Base-by-base conservation (phyloP, 1,140 invertebrate genomes). In the Aphidius ervi region DNA sequence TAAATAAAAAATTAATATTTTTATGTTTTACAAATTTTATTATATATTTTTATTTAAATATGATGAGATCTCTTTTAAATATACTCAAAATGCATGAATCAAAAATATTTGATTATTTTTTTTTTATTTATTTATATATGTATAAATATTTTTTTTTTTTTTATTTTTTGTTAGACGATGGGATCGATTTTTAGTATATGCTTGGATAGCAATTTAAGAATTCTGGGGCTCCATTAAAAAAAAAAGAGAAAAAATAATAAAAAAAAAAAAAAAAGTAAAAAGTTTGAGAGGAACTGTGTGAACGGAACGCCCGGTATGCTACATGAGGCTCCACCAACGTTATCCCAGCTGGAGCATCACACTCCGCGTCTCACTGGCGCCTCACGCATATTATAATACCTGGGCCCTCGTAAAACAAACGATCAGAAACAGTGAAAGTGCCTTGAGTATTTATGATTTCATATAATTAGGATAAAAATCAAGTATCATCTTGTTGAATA, bases 341-440 rank as follows among this genome's bases (percentile, higher is more conserved):
- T 54, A 54, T 54, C 52, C 52, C 52, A 56, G 54, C 54, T 54
- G 40, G 54, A 62, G 56, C 54, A 62, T 62, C 54, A 52, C 47
- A 42, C 10, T 41, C 10, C 48, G 53, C 60, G 60, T 62, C 60
- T 62, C 45, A 55, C 53, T 62, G 60, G 60, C 60, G 60, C 60
- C 60, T 57, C 48, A 53, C 55, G 42, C 47, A 57, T 56, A 57
- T 62, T 62, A 48, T 56, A 57, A 54, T 49, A 54, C 53, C 54
- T 40, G 55, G 54, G 23, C 53, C 57, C 60, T 57, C 60, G 46
- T 62, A 62, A 62, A 62, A 57, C 49, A 56, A 62, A 62, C 56
- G 55, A 62, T 62, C 60, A 54, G 52, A 54, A 54, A 16, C 48
- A 57, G 56, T 62, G 46, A 45, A 20, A 42, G 43, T 46, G 43